Base-by-base conservation (phyloP, 2,113 vertebrate species). In the Polypterus senegalus region DNA sequence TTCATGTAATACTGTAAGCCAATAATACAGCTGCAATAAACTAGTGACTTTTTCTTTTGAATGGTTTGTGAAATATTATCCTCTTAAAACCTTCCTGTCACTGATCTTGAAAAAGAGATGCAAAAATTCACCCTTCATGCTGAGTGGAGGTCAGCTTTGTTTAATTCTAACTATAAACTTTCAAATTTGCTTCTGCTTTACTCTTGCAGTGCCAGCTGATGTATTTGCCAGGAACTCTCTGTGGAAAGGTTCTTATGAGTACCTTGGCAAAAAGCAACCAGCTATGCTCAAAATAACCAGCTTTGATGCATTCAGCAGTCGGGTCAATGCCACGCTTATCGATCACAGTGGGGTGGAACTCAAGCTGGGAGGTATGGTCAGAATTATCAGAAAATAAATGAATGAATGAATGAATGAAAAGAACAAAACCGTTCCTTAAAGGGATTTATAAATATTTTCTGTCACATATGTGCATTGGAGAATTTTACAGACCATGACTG, bases 211-310 rank as follows among this genome's bases (percentile, higher is more conserved):
- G 67, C 96, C 96, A 8, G 83, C 82, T 5, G 92, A 93, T 4
- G 92, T 99, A 5, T 99, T 98, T 63, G 88, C 92, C 2, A 92
- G 91, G 77, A 96, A 97, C 67, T 94, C 93, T 63, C 86, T 97
- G 2, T 99, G 95, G 96, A 92, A 93, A 73, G 96, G 96, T 57
- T 96, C 94, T 53, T 99, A 98, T 0, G 95, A 99, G 70, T 98
- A 99, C 79, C 70, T 97, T 72, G 96, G 93, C 44, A 97, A 94
- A 72, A 97, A 95, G 83, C 96, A 99, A 77, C 92, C 95, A 0
- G 93, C 93, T 9, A 94, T 97, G 93, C 83, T 99, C 47, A 93
- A 88, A 63, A 91, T 98, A 72, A 97, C 89, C 10, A 81, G 86
- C 71, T 98, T 96, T 11, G 93, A 98, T 60, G 78, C 78, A 1